Evolutionary conservation across 2,888 invertebrate genomes (phyloP).

Genomic region (Lomographa bimaculata): DNA sequence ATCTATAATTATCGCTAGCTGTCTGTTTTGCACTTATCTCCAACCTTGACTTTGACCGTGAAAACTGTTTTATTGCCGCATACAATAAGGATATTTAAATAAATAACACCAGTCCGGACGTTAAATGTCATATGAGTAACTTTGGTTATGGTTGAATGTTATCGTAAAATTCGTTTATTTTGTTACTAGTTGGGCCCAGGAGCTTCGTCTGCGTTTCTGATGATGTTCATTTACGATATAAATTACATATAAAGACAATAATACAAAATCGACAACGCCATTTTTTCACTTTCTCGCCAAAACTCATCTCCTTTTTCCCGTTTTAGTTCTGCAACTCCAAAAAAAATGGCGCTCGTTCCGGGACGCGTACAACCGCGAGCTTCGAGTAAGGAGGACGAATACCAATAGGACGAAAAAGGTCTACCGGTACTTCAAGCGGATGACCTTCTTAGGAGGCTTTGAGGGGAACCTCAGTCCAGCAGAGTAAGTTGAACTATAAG

Average conservation of each 20-base stretch:
- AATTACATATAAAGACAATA: too few relatives aligned
- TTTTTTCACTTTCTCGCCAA: too few relatives aligned
- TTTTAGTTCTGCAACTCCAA: slow-evolving; percentile 67
- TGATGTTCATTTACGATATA: too few relatives aligned
- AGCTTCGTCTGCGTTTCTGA: too few relatives aligned
- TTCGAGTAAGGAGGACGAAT: slow-evolving; percentile 56
- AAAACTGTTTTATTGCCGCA: slow-evolving; percentile 33
- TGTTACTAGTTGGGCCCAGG: too few relatives aligned
- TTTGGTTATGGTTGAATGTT: slow-evolving; percentile 5
- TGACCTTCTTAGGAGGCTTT: slow-evolving; percentile 71
- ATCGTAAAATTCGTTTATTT: too few relatives aligned
- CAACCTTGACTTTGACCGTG: slow-evolving; percentile 27
- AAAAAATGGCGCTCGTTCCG: slow-evolving; percentile 74
- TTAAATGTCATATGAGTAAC: slow-evolving; percentile 13
- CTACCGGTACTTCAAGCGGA: slow-evolving; percentile 70
- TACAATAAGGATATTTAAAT: slow-evolving; percentile 35
- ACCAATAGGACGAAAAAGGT: slow-evolving; percentile 52
- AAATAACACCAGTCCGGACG: slow-evolving; percentile 15
- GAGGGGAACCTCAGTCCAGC: slow-evolving; percentile 59
- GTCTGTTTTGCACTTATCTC: slow-evolving; percentile 25
- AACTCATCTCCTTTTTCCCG: too few relatives aligned
- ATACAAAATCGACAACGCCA: too few relatives aligned
- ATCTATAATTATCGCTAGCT: slow-evolving; percentile 20
- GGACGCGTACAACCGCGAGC: slow-evolving; percentile 72
- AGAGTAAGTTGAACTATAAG: too few relatives aligned